These are phyloP conservation scores for Pteronotus mesoamericanus DNA, from an alignment of 2,797 vertebrate species.

Conservation along the genomic window DNA sequence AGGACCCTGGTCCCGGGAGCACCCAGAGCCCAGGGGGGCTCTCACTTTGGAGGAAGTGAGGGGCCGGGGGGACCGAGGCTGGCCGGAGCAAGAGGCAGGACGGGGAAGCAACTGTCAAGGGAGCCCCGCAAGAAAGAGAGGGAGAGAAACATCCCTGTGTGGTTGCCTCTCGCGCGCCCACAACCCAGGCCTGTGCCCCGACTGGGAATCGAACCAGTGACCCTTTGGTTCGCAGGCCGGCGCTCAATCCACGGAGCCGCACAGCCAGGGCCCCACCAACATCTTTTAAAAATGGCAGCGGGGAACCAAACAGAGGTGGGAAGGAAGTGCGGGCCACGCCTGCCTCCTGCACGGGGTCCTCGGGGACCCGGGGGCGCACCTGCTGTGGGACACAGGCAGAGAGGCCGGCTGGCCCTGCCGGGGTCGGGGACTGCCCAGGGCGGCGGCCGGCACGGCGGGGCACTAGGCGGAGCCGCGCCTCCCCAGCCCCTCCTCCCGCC, in stretches of 20 bases:
- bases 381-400: accelerated
- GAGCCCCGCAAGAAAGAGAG: no score
- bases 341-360: background rate
- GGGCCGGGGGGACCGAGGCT: background rate
- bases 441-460: background rate
- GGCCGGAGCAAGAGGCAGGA: background rate
- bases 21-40: background rate
- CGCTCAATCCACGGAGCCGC: no score
- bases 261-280: no score
- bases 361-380: background rate
- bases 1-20: background rate
- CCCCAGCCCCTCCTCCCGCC: no score
- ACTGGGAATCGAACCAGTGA: no score
- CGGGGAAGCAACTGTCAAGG: accelerated
- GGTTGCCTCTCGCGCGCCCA: no score
- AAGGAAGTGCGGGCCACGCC: accelerated
- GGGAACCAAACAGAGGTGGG: no score
- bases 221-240: no score
- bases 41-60: background rate
- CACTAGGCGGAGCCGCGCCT: no score
- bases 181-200: no score
- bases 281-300: background rate
- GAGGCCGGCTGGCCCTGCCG: background rate
- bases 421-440: background rate
- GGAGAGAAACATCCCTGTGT: no score